Percentiles rank a stretch among this genome's conserved stretches.
Evolutionary conservation across 2,888 invertebrate species (phyloP).

Genomic region (Euphydryas editha): DNA sequence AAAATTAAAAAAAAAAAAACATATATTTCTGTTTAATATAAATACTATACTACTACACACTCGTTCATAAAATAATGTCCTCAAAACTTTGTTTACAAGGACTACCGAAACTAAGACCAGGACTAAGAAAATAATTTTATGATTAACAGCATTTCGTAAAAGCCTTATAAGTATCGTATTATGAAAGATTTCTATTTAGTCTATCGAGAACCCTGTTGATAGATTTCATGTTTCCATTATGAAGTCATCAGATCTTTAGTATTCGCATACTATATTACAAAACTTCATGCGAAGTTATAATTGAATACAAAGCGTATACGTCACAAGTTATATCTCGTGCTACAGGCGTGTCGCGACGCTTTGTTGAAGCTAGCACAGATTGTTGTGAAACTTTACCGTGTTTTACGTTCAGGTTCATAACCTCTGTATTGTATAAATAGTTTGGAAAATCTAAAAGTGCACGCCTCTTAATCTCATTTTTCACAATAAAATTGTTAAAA

Average conservation of each 20-base stretch:
- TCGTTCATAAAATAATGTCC: too few relatives aligned
- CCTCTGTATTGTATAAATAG: neutral
- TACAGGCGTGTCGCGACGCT: slow-evolving; percentile 14
- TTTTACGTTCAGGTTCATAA: neutral
- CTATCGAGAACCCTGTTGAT: neutral
- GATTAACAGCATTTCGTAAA: too few relatives aligned
- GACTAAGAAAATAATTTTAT: too few relatives aligned
- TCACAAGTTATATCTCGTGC: slow-evolving; percentile 24
- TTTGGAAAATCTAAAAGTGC: too few relatives aligned
- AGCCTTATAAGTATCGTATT: too few relatives aligned
- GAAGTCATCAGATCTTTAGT: neutral
- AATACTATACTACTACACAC: too few relatives aligned
- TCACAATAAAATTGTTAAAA: too few relatives aligned
- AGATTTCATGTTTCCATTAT: slow-evolving; percentile 3
- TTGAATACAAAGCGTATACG: slow-evolving; percentile 34
- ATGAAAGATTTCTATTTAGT: neutral
- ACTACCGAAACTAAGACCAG: too few relatives aligned
- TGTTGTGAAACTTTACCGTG: slow-evolving; percentile 20
- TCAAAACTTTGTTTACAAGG: too few relatives aligned
- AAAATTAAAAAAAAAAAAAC: too few relatives aligned
- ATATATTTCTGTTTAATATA: too few relatives aligned
- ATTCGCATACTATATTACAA: slow-evolving; percentile 5
- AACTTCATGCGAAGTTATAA: slow-evolving; percentile 26
- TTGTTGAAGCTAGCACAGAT: slow-evolving; percentile 18
- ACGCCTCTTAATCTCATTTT: too few relatives aligned